Conservation (phyloP, 2,797 vertebrate genomes). For the Anniella stebbinsi region DNA sequence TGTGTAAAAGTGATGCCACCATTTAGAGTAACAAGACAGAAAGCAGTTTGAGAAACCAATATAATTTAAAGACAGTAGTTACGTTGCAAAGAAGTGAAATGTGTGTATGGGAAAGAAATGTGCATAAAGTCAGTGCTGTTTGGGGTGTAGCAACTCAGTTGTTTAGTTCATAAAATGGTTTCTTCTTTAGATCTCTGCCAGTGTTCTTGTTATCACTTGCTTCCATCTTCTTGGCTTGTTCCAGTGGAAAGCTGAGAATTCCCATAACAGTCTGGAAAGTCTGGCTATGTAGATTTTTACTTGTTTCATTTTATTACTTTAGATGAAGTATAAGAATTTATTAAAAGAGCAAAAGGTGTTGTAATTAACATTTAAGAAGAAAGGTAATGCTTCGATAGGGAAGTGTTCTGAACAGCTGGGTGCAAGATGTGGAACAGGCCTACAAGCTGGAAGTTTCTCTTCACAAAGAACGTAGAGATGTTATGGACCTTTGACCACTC, state of each 20-base stretch:
- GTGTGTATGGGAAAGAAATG: not conserved
- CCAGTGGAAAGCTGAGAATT: not conserved
- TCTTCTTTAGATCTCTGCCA: not conserved
- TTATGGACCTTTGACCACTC: not conserved
- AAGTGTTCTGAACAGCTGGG: slow-evolving; percentile 20
- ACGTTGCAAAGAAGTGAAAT: not conserved
- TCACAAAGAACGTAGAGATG: not conserved
- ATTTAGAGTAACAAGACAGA: slow-evolving; percentile 15
- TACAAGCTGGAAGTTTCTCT: not conserved
- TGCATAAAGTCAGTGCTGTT: not conserved
- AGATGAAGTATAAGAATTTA: not conserved
- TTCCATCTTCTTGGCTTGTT: not conserved
- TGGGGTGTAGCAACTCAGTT: not conserved
- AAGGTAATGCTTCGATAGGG: not conserved
- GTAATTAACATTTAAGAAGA: not conserved
- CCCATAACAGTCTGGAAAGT: not conserved
- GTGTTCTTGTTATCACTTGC: not conserved
- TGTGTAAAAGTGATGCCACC: not conserved
- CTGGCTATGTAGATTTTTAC: not conserved
- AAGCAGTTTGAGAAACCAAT: slow-evolving; percentile 20
- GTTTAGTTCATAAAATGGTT: not conserved
- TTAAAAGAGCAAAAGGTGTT: slow-evolving; percentile 23
- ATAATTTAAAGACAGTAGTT: not conserved
- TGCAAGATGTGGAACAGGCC: slow-evolving; percentile 2
- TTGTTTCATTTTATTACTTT: not conserved